Evolutionary conservation across 2,888 invertebrate species (phyloP), one percentile per base, ranked within the genome.

Genomic region (Brenthis hecate): DNA sequence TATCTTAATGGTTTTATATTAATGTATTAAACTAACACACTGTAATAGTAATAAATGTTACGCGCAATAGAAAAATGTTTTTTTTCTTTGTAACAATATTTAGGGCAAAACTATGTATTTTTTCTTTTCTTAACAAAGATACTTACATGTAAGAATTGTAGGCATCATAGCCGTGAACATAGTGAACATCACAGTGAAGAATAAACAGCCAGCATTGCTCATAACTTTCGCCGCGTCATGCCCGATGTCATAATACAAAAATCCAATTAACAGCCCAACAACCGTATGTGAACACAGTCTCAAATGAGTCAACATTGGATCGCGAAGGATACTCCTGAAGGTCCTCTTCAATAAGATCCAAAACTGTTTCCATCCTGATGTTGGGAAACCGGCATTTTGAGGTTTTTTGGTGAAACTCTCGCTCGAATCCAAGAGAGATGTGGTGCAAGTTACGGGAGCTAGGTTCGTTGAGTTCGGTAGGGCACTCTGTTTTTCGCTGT

Each of bases 121-220:
- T 19, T 19, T 19, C 19, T 19, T 19, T 19, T 19, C 8, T 36
- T 36, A 8, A 11, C 36, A 47, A 3, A 16, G 5, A 63, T 74
- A 95, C 97, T 97, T 92, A 99, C 99, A 99, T 83, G 99, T 99
- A 80, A 99, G 94, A 81, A 99, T 98, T 62, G 99, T 99, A 74
- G 99, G 98, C 99, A 99, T 99, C 96, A 99, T 97, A 62, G 99
- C 98, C 65, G 98, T 98, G 87, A 99, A 99, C 96, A 98, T 98
- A 76, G 98, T 96, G 89, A 99, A 99, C 91, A 99, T 95, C 76
- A 98, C 96, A 75, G 98, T 98, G 91, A 99, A 99, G 93, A 99
- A 99, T 77, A 99, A 95, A 88, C 98, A 98, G 56, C 98, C 98
- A 32, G 98, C 96, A 82, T 99, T 99, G 89, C 98, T 98, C 94